Evolutionary conservation across 92 coral and sea anemone genomes (phyloP), one percentile per base, ranked within the genome.

Genomic region (Plumapathes pennacea): DNA sequence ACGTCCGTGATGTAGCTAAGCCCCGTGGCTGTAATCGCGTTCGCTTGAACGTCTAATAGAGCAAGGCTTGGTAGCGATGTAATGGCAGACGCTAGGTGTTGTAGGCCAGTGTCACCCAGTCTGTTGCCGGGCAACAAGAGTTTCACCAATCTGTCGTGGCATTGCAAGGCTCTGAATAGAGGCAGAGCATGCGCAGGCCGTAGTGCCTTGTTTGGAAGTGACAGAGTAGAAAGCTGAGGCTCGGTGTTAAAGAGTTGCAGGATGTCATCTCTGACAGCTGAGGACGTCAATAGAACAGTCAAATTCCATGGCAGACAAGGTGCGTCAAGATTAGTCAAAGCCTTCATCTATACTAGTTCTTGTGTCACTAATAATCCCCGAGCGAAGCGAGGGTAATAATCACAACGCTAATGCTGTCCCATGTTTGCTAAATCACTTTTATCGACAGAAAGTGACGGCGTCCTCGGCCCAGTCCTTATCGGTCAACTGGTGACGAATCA

Each of bases 41-140:
- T 94, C 5, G 84, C 62, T 3, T 60, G 67, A 38, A 94, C 51
- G 62, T 76, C 78, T 33, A 94, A 66, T 1, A 78, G 45, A 3
- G 85, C 58, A 5, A 94, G 82, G 54, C 82, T 74, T 11, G 95
- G 85, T 45, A 88, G 68, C 7, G 90, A 76, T 4, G 89, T 82
- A 2, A 94, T 60, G 9, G 97, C 87, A 17, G 86, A 53, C 13
- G 86, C 69, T 4, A 94, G 65, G 44, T 89, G 76, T 60, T 94
- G 96, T 0, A 94, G 56, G 41, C 99, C 99, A 49, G 36, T 44
- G 50, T 94, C 99, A 38, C 99, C 99, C 60, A 94, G 64, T 61
- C 76, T 84, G 69, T 94, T 94, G 13, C 99, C 99, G 18, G 99
- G 89, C 19, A 94, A 69, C 36, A 66, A 43, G 4, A 94, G 65